Evolutionary conservation across 2,888 invertebrate genomes (phyloP).

Genomic region (Yponomeuta sedellus): DNA sequence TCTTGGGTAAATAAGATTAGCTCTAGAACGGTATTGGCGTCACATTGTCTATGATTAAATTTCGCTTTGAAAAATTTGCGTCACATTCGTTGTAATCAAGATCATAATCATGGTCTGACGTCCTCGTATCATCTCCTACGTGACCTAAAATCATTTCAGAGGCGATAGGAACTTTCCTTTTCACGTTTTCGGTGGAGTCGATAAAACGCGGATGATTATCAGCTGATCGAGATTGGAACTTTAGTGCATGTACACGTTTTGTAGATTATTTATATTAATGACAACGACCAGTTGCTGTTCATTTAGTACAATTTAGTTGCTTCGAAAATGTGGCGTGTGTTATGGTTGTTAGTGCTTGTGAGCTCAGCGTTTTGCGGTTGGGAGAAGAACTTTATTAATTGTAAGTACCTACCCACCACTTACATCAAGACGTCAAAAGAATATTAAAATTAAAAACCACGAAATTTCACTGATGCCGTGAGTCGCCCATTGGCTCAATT

Average conservation of each 20-base stretch:
- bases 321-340: slow-evolving; percentile 35
- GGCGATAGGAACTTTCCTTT: background rate
- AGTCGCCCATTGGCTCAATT: too few relatives aligned
- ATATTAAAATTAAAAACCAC: too few relatives aligned
- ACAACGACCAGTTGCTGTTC: background rate
- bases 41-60: too few relatives aligned
- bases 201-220: slow-evolving; percentile 7
- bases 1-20: too few relatives aligned
- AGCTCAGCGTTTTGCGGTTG: slow-evolving; percentile 25
- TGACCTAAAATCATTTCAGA: background rate
- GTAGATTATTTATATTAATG: background rate
- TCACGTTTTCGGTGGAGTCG: background rate
- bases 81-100: background rate
- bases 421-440: too few relatives aligned
- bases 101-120: background rate
- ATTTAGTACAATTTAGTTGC: background rate
- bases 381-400: slow-evolving; percentile 38
- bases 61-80: too few relatives aligned
- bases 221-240: background rate
- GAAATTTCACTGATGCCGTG: too few relatives aligned
- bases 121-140: background rate
- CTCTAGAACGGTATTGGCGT: too few relatives aligned
- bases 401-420: slow-evolving; percentile 41
- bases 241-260: slow-evolving; percentile 3
- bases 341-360: slow-evolving; percentile 30